Percentiles rank a stretch among this genome's conserved stretches.
Evolutionary conservation across 2,797 vertebrate species (phyloP).

Genomic region (Spea hammondii): DNA sequence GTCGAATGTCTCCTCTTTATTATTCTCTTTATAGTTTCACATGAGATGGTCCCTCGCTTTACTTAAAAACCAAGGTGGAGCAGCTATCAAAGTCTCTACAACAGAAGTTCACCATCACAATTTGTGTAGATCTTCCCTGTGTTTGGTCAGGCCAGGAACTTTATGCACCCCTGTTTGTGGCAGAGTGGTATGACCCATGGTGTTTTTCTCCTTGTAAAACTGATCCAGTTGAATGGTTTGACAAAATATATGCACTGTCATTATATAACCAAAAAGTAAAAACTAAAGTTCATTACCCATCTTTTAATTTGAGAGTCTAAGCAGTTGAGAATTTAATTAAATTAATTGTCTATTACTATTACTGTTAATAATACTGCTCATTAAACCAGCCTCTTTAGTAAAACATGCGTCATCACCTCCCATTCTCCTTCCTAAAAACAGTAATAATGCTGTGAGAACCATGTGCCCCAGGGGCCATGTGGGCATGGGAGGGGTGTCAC

Average conservation of each 20-base stretch:
- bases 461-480: not conserved
- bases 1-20: too few relatives aligned
- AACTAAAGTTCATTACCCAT: slow-evolving; percentile 3
- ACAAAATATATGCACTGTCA: slow-evolving; percentile 45
- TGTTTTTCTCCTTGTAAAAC: too few relatives aligned
- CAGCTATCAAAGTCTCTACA: too few relatives aligned
- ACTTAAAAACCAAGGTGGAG: too few relatives aligned
- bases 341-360: slow-evolving; percentile 17
- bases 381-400: not conserved
- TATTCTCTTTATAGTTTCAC: too few relatives aligned
- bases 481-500: too few relatives aligned
- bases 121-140: too few relatives aligned
- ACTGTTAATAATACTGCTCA: slow-evolving; percentile 14
- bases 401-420: not conserved
- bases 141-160: too few relatives aligned
- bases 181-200: too few relatives aligned
- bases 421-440: not conserved
- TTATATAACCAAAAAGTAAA: not conserved
- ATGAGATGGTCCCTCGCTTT: too few relatives aligned
- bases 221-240: slow-evolving; percentile 26
- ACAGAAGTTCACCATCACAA: too few relatives aligned
- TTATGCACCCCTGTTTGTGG: too few relatives aligned
- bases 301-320: slow-evolving; percentile 3
- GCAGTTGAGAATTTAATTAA: slow-evolving; percentile 24
- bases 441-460: not conserved